Evolutionary conservation across 2,113 vertebrate genomes (phyloP).

Genomic region (Tragelaphus strepsiceros): DNA sequence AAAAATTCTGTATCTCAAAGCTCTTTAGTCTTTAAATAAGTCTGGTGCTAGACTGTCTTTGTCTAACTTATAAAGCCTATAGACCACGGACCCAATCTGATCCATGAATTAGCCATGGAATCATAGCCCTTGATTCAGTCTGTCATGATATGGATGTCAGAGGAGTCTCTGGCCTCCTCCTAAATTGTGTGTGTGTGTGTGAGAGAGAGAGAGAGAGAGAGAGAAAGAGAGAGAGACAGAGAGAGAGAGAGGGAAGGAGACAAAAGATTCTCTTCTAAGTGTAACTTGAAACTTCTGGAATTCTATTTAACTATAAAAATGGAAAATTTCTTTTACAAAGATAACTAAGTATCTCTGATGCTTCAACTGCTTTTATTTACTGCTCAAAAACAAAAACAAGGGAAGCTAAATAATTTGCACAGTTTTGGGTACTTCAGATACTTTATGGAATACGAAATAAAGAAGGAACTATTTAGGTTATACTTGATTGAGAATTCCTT

Average conservation of each 20-base stretch:
- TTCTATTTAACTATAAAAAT: not conserved
- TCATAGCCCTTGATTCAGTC: not conserved
- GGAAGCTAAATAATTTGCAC: not conserved
- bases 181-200: not conserved
- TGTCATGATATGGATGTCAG: not conserved
- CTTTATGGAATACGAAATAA: not conserved
- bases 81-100: not conserved
- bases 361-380: not conserved
- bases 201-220: not conserved
- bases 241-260: not conserved
- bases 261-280: not conserved
- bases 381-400: not conserved
- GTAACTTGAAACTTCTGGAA: not conserved
- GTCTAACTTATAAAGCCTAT: not conserved
- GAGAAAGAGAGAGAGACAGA: not conserved
- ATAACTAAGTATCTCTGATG: not conserved
- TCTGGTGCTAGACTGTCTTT: not conserved
- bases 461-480: not conserved
- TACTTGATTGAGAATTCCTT: not conserved
- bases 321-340: not conserved
- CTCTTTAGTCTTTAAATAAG: not conserved
- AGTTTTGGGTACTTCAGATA: not conserved
- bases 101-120: not conserved
- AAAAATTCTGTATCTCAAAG: not conserved
- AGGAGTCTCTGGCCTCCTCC: not conserved